Conservation (phyloP, 2,888 invertebrate species). For the Drosophila subsilvestris region DNA sequence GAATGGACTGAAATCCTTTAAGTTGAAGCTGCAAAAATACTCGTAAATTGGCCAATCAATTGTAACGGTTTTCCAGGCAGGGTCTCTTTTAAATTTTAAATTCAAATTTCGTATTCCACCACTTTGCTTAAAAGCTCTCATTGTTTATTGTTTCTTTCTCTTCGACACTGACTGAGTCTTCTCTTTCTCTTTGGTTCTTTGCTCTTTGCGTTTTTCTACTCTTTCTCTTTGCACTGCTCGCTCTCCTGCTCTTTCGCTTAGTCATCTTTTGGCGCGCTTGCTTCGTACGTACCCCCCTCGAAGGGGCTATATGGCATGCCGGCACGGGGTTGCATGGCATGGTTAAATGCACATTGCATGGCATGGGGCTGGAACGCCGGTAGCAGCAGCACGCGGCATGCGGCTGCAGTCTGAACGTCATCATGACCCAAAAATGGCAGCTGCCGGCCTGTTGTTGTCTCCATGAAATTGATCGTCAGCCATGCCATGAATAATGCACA, state of each 20-base stretch:
- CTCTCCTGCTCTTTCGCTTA: conserved; percentile 3
- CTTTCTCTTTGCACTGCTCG: neutral
- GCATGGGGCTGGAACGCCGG: conserved; percentile 6
- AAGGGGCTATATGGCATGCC: conserved; percentile 20
- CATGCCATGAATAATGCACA: conserved; percentile 45
- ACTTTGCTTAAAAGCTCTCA: neutral
- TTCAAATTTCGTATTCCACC: neutral
- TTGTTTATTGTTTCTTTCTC: conserved; percentile 1
- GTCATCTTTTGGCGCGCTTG: conserved; percentile 7
- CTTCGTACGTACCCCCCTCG: neutral
- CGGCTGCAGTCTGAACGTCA: conserved; percentile 42
- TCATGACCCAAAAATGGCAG: conserved; percentile 43
- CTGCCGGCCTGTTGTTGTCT: conserved; percentile 7
- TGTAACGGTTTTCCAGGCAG: neutral
- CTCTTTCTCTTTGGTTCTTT: conserved; percentile 16
- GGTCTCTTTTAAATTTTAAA: neutral
- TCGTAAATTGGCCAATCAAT: neutral
- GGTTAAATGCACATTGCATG: conserved; percentile 23
- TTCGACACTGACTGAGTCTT: conserved; percentile 21
- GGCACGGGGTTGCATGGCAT: conserved; percentile 42
- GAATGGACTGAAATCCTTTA: too few species aligned
- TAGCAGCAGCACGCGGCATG: conserved; percentile 20
- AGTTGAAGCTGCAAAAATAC: too few species aligned
- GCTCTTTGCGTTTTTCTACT: conserved; percentile 10
- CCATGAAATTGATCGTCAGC: conserved; percentile 23